Evolutionary conservation across 2,888 invertebrate genomes (phyloP).

Genomic region (Chydorus sphaericus): DNA sequence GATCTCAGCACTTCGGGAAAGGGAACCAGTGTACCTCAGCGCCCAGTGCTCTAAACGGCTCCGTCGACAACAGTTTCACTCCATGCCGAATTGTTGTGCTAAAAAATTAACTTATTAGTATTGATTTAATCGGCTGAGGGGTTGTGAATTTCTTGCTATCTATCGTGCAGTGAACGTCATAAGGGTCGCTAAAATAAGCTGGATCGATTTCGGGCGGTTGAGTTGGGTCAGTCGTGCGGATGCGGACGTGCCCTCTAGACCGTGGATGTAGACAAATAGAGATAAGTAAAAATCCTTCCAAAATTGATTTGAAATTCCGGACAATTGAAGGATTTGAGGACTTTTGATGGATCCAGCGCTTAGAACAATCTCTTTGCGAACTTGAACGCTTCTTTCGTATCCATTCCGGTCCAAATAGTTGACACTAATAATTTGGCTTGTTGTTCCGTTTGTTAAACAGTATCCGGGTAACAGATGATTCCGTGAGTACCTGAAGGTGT

Average conservation of each 20-base stretch:
- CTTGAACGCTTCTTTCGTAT: conserved; percentile 37
- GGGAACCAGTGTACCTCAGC: conserved; percentile 50
- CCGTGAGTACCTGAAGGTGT: conserved; percentile 50
- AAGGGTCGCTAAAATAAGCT: conserved; percentile 46
- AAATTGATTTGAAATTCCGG: too few species aligned
- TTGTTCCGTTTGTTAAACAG: neutral
- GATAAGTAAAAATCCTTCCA: conserved; percentile 55
- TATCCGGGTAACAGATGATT: conserved; percentile 42
- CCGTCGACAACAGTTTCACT: conserved; percentile 36
- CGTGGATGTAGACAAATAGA: conserved; percentile 50
- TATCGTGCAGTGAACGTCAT: conserved; percentile 48
- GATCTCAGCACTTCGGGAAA: conserved; percentile 42
- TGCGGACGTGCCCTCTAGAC: conserved; percentile 49
- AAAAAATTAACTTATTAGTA: conserved; percentile 10
- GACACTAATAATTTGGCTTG: neutral
- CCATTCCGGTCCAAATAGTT: conserved; percentile 24
- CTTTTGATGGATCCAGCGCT: conserved; percentile 63
- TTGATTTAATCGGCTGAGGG: neutral
- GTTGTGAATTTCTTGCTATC: conserved; percentile 32
- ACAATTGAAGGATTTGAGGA: conserved; percentile 61
- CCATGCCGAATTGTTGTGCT: conserved; percentile 44
- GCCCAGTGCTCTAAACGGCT: conserved; percentile 42
- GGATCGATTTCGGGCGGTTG: conserved; percentile 54
- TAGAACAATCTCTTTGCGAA: conserved; percentile 53
- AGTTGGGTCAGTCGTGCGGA: conserved; percentile 40